A percentile compares a stretch with the other conserved stretches of the same genome.
phyloP scores from a whole-genome alignment of 2,888 invertebrate species.

The Chaetogeoica ovagalla region DNA sequence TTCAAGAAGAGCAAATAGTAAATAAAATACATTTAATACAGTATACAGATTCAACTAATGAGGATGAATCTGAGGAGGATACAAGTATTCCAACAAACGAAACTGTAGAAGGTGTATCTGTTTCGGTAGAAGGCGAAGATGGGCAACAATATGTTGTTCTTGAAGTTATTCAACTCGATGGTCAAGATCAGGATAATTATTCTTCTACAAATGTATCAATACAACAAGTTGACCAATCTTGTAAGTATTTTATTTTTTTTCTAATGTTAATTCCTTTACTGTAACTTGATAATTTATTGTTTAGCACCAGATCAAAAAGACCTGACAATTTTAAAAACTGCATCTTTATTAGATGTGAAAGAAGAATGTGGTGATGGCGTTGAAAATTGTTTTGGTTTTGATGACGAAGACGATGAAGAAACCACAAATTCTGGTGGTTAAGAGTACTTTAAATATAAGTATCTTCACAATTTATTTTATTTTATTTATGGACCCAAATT shows the following conservation, averaged over 20 bases:
- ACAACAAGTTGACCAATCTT: constrained; percentile 29
- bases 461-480: constrained; percentile 29
- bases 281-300: background rate
- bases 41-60: constrained; percentile 56
- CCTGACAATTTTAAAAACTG: constrained; percentile 43
- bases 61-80: constrained; percentile 58
- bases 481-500: constrained; percentile 24
- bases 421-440: constrained; percentile 45
- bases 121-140: constrained; percentile 71
- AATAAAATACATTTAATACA: constrained; percentile 12
- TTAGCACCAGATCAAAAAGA: constrained; percentile 37
- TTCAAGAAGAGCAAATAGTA: background rate
- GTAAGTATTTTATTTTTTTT: constrained; percentile 11
- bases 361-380: constrained; percentile 64
- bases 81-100: constrained; percentile 58
- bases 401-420: constrained; percentile 62
- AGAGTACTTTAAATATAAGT: background rate
- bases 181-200: constrained; percentile 54
- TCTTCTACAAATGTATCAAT: constrained; percentile 27
- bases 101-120: constrained; percentile 61
- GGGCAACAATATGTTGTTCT: constrained; percentile 87
- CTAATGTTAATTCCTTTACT: background rate
- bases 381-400: constrained; percentile 82
- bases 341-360: constrained; percentile 34
- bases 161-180: constrained; percentile 77